Evolutionary conservation across 2,113 vertebrate species (phyloP).

Genomic region (Lagopus leucura): DNA sequence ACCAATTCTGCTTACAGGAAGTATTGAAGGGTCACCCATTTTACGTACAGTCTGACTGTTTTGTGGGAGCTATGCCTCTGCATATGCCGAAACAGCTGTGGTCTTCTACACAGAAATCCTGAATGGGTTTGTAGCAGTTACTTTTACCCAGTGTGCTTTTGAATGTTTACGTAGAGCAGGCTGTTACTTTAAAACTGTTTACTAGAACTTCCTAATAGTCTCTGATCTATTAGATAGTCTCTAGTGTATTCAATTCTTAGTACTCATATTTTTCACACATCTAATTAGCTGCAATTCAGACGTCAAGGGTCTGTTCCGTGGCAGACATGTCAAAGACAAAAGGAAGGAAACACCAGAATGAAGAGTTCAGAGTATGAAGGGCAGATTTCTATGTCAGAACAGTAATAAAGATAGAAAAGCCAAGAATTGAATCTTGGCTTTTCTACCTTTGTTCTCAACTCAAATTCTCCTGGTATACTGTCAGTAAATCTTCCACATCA

Average conservation of each 20-base stretch:
- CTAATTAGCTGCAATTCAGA: neutral
- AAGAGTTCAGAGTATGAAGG: neutral
- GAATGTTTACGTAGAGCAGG: neutral
- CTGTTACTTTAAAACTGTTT: neutral
- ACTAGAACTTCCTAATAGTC: neutral
- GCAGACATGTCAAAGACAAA: neutral
- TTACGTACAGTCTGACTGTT: neutral
- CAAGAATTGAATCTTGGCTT: neutral
- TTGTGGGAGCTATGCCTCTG: neutral
- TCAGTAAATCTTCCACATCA: neutral
- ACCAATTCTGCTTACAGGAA: neutral
- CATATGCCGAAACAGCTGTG: neutral
- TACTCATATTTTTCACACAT: neutral
- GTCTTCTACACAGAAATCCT: neutral
- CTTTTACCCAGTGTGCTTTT: neutral
- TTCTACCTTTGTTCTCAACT: neutral
- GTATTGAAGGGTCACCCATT: accelerated
- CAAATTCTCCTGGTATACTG: neutral
- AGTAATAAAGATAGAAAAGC: neutral
- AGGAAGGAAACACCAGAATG: neutral
- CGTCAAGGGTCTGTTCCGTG: neutral
- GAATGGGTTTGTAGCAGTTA: neutral
- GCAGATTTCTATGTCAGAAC: neutral
- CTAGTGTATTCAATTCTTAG: neutral
- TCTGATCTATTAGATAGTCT: neutral